These are phyloP conservation scores for Rotaria sp. DNA, from an alignment of 2,888 invertebrate genomes.

Conservation along the genomic window DNA sequence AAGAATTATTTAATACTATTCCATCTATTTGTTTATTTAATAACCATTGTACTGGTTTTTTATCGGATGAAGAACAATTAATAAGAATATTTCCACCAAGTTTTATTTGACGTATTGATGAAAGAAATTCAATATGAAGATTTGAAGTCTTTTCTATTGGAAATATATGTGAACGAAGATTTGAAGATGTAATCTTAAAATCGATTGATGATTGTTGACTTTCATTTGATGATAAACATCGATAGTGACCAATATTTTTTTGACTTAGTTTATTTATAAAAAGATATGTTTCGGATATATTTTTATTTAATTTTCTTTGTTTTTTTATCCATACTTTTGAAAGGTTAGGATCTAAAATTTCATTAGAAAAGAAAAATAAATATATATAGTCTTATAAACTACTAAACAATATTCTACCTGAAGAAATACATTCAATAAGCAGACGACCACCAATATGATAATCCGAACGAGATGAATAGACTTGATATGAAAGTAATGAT, in stretches of 20 bases:
- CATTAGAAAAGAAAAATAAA: too few species aligned
- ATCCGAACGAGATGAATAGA: slow-evolving; percentile 5
- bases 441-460: not conserved
- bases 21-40: not conserved
- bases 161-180: not conserved
- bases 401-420: not conserved
- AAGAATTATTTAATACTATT: not conserved
- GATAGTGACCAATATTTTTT: not conserved
- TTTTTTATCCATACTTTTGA: not conserved
- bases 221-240: not conserved
- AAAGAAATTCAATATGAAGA: not conserved
- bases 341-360: not conserved
- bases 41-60: not conserved
- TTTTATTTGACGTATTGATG: not conserved
- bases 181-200: not conserved
- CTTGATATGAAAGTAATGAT: not conserved
- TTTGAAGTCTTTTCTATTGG: not conserved
- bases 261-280: not conserved
- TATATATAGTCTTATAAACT: too few species aligned
- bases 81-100: slow-evolving; percentile 11
- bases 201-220: not conserved
- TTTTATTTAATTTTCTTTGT: not conserved
- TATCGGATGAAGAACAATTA: not conserved
- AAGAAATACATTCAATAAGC: not conserved
- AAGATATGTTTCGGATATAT: not conserved